Percentiles rank a stretch among this genome's conserved stretches.
These are phyloP conservation scores for Chelonus formosanus DNA, from an alignment of 2,888 invertebrate species.

Conservation along the genomic window DNA sequence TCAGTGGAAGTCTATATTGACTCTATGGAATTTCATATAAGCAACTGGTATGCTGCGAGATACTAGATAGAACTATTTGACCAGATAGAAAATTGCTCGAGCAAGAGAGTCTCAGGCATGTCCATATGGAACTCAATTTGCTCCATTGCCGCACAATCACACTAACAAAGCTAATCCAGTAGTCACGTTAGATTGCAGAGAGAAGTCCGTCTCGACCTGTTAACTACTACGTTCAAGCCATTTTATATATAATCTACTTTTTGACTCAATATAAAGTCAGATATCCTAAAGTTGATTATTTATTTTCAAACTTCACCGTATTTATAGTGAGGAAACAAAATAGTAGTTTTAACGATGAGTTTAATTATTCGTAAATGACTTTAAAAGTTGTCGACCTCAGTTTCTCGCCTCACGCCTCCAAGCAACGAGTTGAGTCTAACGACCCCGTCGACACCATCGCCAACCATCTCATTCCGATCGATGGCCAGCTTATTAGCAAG, in stretches of 20 bases:
- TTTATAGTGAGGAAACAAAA: neutral
- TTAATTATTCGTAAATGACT: conserved; percentile 30
- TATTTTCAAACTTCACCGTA: neutral
- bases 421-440: conserved; percentile 25
- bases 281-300: too few relatives aligned
- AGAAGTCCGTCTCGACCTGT: neutral
- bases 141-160: conserved; percentile 23
- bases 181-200: neutral
- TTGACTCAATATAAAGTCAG: too few relatives aligned
- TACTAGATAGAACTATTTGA: conserved; percentile 41
- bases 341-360: conserved; percentile 21
- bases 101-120: conserved; percentile 32
- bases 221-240: too few relatives aligned
- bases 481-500: conserved; percentile 52
- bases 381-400: conserved; percentile 17
- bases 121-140: conserved; percentile 36
- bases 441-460: conserved; percentile 29
- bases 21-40: conserved; percentile 45
- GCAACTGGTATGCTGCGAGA: conserved; percentile 33
- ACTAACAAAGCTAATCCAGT: conserved; percentile 17
- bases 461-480: conserved; percentile 48
- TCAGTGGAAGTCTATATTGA: conserved; percentile 36
- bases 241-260: too few relatives aligned
- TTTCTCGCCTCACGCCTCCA: conserved; percentile 4
- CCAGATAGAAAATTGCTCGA: conserved; percentile 44